Evolutionary conservation across 1,140 invertebrate genomes (phyloP).

Genomic region (Pseudomyrmex concolor): DNA sequence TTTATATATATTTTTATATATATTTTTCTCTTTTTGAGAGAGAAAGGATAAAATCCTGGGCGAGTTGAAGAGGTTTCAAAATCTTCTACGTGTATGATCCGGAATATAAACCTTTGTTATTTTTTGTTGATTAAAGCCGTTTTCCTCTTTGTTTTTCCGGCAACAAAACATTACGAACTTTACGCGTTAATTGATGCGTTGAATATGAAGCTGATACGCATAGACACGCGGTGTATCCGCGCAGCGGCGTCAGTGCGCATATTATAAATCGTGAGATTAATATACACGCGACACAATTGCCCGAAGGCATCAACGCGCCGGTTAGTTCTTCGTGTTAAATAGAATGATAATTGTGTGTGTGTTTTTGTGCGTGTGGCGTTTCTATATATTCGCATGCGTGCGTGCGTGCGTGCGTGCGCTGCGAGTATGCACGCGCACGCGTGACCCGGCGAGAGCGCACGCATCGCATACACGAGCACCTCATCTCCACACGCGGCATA

Average conservation of each 20-base stretch:
- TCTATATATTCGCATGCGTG: conserved; percentile 45
- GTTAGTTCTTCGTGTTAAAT: conserved; percentile 61
- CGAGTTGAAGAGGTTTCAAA: no score
- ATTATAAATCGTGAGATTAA: conserved; percentile 55
- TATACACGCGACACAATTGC: conserved; percentile 53
- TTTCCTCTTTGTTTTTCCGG: neutral
- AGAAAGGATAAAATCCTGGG: neutral
- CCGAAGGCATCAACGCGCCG: conserved; percentile 25
- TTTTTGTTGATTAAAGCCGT: neutral
- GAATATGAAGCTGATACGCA: neutral
- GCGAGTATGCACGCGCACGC: conserved; percentile 9
- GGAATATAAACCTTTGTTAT: neutral
- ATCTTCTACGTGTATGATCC: neutral
- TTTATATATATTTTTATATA: no score
- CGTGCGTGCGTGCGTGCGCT: conserved; percentile 37
- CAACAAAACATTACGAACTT: neutral
- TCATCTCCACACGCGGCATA: conserved; percentile 14
- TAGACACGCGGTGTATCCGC: neutral
- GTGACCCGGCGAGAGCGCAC: neutral
- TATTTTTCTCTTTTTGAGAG: no score
- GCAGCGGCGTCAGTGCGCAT: neutral
- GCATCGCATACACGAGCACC: neutral
- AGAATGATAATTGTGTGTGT: conserved; percentile 59
- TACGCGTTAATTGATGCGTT: neutral
- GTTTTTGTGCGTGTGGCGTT: conserved; percentile 30